A percentile compares a stretch with the other conserved stretches of the same genome.
Evolutionary conservation across 2,113 vertebrate species (phyloP).

Genomic region (Okapia johnstoni): DNA sequence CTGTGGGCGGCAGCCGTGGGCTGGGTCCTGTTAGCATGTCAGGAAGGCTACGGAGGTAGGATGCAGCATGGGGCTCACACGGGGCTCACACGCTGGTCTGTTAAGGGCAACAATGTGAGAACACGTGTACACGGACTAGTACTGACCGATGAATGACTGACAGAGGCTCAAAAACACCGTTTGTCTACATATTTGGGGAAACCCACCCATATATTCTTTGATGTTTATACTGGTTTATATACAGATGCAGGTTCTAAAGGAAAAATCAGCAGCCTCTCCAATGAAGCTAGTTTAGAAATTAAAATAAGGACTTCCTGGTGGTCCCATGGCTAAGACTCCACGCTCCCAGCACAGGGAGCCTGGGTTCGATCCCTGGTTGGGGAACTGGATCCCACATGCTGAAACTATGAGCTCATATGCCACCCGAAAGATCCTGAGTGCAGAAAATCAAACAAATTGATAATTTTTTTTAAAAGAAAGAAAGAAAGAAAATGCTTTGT

Average conservation of each 20-base stretch:
- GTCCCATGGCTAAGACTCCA: neutral
- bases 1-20: slow-evolving; percentile 84
- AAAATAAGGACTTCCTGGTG: neutral
- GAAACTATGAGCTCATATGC: neutral
- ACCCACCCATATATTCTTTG: neutral
- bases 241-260: neutral
- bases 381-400: neutral
- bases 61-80: accelerated
- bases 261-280: neutral
- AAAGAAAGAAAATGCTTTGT: neutral
- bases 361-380: neutral
- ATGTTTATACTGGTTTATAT: neutral
- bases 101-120: neutral
- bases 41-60: slow-evolving; percentile 87
- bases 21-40: slow-evolving; percentile 87
- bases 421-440: neutral
- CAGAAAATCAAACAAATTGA: neutral
- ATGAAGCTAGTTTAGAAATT: neutral
- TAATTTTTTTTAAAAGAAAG: too few species aligned
- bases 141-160: neutral
- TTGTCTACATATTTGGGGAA: neutral
- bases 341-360: neutral
- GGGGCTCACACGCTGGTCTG: too few species aligned
- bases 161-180: neutral
- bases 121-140: neutral